Percentiles rank a stretch among this genome's conserved stretches.
Evolutionary conservation across 1,140 invertebrate species (phyloP).

Genomic region (Trachymyrmex cornetzi): DNA sequence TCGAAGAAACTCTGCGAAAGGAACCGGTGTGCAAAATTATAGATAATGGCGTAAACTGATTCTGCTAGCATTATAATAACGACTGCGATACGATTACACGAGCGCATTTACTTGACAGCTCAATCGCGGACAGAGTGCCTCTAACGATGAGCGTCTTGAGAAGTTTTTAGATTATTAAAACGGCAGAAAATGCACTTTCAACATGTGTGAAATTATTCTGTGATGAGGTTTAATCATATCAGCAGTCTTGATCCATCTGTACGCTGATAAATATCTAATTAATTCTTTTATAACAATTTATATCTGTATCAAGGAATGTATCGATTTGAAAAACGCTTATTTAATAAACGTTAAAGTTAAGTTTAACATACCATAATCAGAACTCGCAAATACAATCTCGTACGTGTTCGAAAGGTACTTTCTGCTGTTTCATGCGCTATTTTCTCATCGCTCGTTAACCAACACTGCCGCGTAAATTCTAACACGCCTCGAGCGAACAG

Average conservation of each 20-base stretch:
- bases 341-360: background rate
- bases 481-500: slow-evolving; percentile 65
- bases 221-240: slow-evolving; percentile 1
- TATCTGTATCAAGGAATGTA: background rate
- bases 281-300: background rate
- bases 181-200: slow-evolving; percentile 20
- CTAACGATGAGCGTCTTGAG: slow-evolving; percentile 61
- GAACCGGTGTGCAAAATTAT: slow-evolving; percentile 17
- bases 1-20: slow-evolving; percentile 61
- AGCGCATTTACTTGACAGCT: slow-evolving; percentile 68
- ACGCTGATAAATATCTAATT: background rate
- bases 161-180: slow-evolving; percentile 51
- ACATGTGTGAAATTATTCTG: background rate
- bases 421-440: slow-evolving; percentile 18
- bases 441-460: slow-evolving; percentile 67
- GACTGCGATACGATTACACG: slow-evolving; percentile 42
- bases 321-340: background rate
- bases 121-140: slow-evolving; percentile 74
- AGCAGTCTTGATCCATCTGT: background rate
- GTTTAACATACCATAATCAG: background rate
- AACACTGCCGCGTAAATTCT: slow-evolving; percentile 76
- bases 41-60: slow-evolving; percentile 71
- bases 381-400: background rate
- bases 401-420: background rate
- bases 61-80: slow-evolving; percentile 68